These are phyloP conservation scores for Lophius piscatorius DNA, from an alignment of 2,113 vertebrate species.

Conservation along the genomic window DNA sequence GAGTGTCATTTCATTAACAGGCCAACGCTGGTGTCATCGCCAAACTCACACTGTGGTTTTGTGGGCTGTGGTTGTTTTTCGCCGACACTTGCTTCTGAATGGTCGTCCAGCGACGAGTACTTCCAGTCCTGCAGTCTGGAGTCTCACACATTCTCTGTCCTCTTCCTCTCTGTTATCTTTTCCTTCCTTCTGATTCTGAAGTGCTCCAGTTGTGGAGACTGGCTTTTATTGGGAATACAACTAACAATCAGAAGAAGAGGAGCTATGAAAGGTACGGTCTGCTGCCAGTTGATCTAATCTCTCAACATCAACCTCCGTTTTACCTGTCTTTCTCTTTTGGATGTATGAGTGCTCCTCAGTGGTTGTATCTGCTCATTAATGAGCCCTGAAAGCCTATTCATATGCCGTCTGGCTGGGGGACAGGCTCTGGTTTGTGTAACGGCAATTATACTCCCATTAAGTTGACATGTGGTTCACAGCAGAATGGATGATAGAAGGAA, in stretches of 20 bases:
- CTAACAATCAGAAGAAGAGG: not conserved
- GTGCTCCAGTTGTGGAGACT: not conserved
- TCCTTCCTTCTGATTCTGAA: not conserved
- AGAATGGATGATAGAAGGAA: conserved; percentile 3
- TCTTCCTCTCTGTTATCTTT: conserved; percentile 1
- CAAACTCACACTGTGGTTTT: conserved; percentile 49
- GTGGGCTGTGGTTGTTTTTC: conserved; percentile 51
- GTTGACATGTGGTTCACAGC: conserved; percentile 27
- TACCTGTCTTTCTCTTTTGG: not conserved
- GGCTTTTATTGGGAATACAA: conserved; percentile 12
- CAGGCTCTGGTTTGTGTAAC: conserved; percentile 37
- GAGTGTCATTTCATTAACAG: conserved; percentile 22
- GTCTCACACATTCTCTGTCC: conserved; percentile 20
- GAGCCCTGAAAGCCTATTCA: conserved; percentile 33
- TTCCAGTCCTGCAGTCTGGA: conserved; percentile 31
- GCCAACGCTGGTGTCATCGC: not conserved
- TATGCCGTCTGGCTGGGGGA: not conserved
- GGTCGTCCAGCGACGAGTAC: conserved; percentile 27
- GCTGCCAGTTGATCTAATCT: not conserved
- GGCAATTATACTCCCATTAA: conserved; percentile 2
- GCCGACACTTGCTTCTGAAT: conserved; percentile 19
- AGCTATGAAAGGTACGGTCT: conserved; percentile 55
- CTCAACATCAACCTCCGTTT: not conserved
- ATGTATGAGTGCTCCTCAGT: not conserved
- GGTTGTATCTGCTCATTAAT: conserved; percentile 33